Base-by-base conservation (phyloP, 2,113 vertebrate species). In the Gnathonemus longibarbis region DNA sequence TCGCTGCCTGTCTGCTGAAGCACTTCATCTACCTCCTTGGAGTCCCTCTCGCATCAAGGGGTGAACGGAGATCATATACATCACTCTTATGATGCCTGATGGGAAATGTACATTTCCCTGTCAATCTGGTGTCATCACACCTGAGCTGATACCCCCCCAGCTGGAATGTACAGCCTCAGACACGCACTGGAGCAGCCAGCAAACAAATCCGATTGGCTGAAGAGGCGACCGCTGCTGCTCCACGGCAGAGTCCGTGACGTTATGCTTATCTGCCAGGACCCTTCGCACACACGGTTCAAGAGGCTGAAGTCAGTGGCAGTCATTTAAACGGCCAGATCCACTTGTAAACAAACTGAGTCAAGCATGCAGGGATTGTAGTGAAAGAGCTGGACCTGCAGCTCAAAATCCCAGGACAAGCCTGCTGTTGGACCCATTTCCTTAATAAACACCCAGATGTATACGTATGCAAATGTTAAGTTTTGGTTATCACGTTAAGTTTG, bases 81-180 rank as follows among this genome's bases (percentile, higher is more conserved):
- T 90, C 80, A 91, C 45, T 84, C 89, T 53, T 86, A 66, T 86
- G 90, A 89, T 86, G 87, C 89, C 89, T 15, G 66, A 84, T 70
- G 89, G 88, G 80, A 91, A 88, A 31, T 39, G 84, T 49, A 89
- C 89, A 88, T 77, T 70, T 48, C 84, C 87, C 90, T 88, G 90
- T 91, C 90, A 91, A 77, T 91, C 87, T 49, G 89, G 87, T 90
- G 91, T 91, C 92, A 91, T 88, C 88, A 87, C 58, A 53, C 46
- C 91, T 91, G 91, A 92, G 11, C 24, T 77, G 77, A 83, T 86
- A 45, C 42, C 50, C 85, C 83, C 56, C 52, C 56, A 70, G 42
- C n/a, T 2, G 8, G 58, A 45, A 88, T 31, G 42, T 46, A 15
- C 35, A 70, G 42, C 13, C 53, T 53, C 39, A 42, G 87, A 39